Conservation (phyloP, 2,888 invertebrate genomes). For the Mechanitis mazaeus region DNA sequence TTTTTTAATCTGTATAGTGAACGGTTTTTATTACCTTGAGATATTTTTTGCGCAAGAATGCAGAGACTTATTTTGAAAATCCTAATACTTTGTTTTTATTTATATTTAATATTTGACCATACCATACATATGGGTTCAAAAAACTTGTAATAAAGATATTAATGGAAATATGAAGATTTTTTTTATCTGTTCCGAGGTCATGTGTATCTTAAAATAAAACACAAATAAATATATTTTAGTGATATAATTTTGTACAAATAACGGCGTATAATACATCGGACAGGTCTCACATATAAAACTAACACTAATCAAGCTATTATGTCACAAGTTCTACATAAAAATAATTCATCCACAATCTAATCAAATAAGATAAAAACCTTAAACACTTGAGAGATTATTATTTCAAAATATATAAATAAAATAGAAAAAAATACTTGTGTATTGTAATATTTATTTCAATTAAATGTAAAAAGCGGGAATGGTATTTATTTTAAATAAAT, state of each 20-base stretch:
- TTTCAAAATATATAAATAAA: background rate
- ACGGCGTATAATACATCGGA: slow-evolving; percentile 77
- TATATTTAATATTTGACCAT: too few relatives aligned
- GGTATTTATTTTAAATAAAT: background rate
- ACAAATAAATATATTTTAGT: slow-evolving; percentile 62
- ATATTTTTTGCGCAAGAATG: too few relatives aligned
- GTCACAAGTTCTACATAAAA: slow-evolving; percentile 55
- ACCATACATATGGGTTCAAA: background rate
- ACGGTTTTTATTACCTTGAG: too few relatives aligned
- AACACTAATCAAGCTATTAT: slow-evolving; percentile 72
- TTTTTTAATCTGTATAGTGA: too few relatives aligned
- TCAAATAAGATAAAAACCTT: slow-evolving; percentile 13
- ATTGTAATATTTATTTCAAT: background rate
- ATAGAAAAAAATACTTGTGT: slow-evolving; percentile 11
- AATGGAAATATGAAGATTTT: too few relatives aligned
- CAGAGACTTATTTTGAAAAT: too few relatives aligned
- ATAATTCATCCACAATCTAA: slow-evolving; percentile 26
- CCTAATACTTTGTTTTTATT: too few relatives aligned
- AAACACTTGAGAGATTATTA: background rate
- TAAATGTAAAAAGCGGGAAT: background rate
- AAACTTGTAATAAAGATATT: background rate
- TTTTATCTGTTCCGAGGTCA: background rate
- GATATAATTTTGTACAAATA: slow-evolving; percentile 78
- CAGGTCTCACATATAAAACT: slow-evolving; percentile 78
- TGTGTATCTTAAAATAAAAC: slow-evolving; percentile 20